Evolutionary conservation across 2,888 invertebrate species (phyloP).

Genomic region (Brassicogethes aeneus): DNA sequence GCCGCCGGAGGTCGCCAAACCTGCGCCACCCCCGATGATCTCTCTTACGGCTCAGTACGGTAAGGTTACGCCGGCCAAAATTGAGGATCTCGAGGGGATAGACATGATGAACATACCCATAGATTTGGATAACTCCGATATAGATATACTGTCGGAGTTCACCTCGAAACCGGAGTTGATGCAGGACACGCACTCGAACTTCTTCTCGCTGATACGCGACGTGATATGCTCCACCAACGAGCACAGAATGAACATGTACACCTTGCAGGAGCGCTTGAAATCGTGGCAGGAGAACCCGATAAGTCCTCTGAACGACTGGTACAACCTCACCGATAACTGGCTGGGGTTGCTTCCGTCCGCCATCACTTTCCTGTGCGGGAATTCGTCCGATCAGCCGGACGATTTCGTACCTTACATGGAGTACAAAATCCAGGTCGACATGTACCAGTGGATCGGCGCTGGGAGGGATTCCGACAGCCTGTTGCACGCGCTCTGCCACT

Average conservation of each 20-base stretch:
- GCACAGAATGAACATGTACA: slow-evolving; percentile 69
- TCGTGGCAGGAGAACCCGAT: slow-evolving; percentile 73
- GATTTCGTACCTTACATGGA: slow-evolving; percentile 86
- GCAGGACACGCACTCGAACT: slow-evolving; percentile 76
- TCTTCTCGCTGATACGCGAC: slow-evolving; percentile 80
- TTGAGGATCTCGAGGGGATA: slow-evolving; percentile 50
- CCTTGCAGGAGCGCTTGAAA: slow-evolving; percentile 63
- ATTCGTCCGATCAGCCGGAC: slow-evolving; percentile 69
- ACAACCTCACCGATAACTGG: slow-evolving; percentile 62
- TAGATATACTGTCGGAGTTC: slow-evolving; percentile 44
- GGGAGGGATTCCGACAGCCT: slow-evolving; percentile 82
- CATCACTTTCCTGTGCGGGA: slow-evolving; percentile 75
- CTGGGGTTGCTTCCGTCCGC: slow-evolving; percentile 66
- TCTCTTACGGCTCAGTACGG: slow-evolving; percentile 22
- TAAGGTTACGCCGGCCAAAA: slow-evolving; percentile 37
- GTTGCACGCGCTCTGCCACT: slow-evolving; percentile 63
- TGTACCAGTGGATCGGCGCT: slow-evolving; percentile 90
- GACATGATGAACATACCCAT: slow-evolving; percentile 74
- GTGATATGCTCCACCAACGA: slow-evolving; percentile 79
- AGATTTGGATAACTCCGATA: slow-evolving; percentile 54
- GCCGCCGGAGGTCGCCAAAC: not conserved
- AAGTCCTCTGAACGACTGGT: slow-evolving; percentile 76
- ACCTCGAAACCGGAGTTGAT: slow-evolving; percentile 51
- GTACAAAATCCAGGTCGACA: slow-evolving; percentile 61
- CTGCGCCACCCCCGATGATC: slow-evolving; percentile 4